Evolutionary conservation across 2,888 invertebrate species (phyloP), one percentile per base, ranked within the genome.

Genomic region (Leucozona laternaria): DNA sequence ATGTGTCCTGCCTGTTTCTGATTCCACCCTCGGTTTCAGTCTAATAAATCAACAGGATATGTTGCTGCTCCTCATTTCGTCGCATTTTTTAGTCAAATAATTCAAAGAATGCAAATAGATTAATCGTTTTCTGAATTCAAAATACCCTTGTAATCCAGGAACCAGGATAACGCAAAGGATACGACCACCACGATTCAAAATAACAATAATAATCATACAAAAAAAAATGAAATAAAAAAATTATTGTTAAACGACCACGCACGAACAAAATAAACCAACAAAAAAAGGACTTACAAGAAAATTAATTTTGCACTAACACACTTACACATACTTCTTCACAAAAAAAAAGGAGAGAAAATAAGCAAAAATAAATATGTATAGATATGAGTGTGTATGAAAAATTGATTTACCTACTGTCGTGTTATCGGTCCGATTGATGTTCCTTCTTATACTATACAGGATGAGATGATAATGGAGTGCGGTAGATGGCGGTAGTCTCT

Each of bases 41-140:
- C 58, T 8, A 25, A 48, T 37, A 34, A 58, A 37, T 45, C 48
- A 70, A 37, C 55, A 64, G 43, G 43, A 60, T 40, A 53, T 73
- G 13, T 34, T 34, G 22, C 40, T 55, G 37, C 53, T 60, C 28
- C 22, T 34, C 34, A 31, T 28, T 45, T 66, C 22, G 45, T 66
- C 22, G 45, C 31, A 31, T 66, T 72, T 68, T 73, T 62, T 70
- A 79, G 53, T 72, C 77, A 66, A 86, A 82, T 58, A 86, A 86
- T 86, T 86, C 45, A 22, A 86, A 79, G 82, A 86, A 86, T 86
- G 86, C 79, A 86, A 86, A 86, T 86, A 86, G 86, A 86, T 86
- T 86, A 82, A 86, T 81, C 82, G 82, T 62, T 76, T 76, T 50
- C 25, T 58, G 75, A 79, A 64, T 43, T 45, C 53, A 55, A 76